These are phyloP conservation scores for Botia almorhae DNA, from an alignment of 2,797 vertebrate genomes.

Conservation along the genomic window DNA sequence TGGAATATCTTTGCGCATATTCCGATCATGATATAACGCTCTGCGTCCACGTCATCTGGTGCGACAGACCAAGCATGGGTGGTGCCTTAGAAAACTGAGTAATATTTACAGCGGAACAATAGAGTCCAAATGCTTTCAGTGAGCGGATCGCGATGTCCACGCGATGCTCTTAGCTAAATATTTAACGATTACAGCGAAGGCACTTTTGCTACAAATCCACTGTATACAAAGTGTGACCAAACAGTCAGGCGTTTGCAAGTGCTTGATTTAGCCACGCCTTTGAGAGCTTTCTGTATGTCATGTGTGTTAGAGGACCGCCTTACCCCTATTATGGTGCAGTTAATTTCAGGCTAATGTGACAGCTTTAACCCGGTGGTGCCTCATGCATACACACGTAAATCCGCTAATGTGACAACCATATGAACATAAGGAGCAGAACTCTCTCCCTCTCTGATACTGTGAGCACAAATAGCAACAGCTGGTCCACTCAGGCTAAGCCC, in stretches of 20 bases:
- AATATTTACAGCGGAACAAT: conserved; percentile 66
- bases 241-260: conserved; percentile 46
- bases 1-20: conserved; percentile 74
- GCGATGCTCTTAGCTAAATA: conserved; percentile 56
- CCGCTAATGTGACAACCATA: conserved; percentile 78
- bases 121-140: conserved; percentile 48
- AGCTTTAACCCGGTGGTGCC: conserved; percentile 48
- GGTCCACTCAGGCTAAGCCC: conserved; percentile 76
- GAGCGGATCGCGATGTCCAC: conserved; percentile 43
- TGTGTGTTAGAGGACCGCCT: conserved; percentile 17
- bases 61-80: conserved; percentile 68
- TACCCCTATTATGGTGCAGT: conserved; percentile 22
- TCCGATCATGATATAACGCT: conserved; percentile 76
- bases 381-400: conserved; percentile 42
- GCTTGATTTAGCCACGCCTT: conserved; percentile 44
- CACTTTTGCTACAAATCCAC: conserved; percentile 34
- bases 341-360: conserved; percentile 46
- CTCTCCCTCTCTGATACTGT: conserved; percentile 59
- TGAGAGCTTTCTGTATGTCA: conserved; percentile 49
- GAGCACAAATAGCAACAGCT: conserved; percentile 71
- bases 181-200: conserved; percentile 40
- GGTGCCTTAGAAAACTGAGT: conserved; percentile 69
- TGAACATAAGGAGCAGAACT: conserved; percentile 67
- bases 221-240: conserved; percentile 54
- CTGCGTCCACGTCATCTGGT: conserved; percentile 64